These are phyloP conservation scores for Misgurnus mizolepis DNA, from an alignment of 2,113 vertebrate genomes.

Conservation along the genomic window DNA sequence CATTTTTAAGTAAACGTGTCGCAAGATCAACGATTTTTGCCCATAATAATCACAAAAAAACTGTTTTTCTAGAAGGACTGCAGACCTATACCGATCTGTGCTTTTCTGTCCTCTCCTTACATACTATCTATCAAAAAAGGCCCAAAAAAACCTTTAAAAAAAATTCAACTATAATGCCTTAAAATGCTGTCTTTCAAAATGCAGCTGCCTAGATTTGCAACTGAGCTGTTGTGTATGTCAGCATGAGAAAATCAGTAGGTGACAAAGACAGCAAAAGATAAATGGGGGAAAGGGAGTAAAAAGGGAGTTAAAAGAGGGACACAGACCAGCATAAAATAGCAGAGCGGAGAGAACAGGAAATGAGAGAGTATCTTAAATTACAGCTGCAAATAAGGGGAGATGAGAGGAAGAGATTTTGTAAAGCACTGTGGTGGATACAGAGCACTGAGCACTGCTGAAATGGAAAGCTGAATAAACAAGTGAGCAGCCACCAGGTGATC, in stretches of 20 bases:
- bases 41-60: too few species aligned
- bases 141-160: too few species aligned
- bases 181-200: too few species aligned
- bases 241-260: neutral
- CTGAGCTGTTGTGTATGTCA: neutral
- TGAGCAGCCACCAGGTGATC: conserved; percentile 9
- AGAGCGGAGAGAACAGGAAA: neutral
- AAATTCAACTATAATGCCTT: too few species aligned
- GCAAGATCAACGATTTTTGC: too few species aligned
- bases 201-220: too few species aligned
- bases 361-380: conserved; percentile 3
- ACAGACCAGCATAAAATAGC: conserved; percentile 8
- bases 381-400: neutral
- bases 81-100: too few species aligned
- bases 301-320: neutral
- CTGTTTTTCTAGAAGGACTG: too few species aligned
- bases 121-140: too few species aligned
- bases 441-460: conserved; percentile 15
- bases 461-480: conserved; percentile 18
- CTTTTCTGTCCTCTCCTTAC: too few species aligned
- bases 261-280: conserved; percentile 1
- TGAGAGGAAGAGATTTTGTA: neutral
- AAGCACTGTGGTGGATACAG: conserved; percentile 24
- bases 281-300: conserved; percentile 4
- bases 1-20: too few species aligned